phyloP scores from a whole-genome alignment of 2,113 vertebrate species.

The Hoplias malabaricus region DNA sequence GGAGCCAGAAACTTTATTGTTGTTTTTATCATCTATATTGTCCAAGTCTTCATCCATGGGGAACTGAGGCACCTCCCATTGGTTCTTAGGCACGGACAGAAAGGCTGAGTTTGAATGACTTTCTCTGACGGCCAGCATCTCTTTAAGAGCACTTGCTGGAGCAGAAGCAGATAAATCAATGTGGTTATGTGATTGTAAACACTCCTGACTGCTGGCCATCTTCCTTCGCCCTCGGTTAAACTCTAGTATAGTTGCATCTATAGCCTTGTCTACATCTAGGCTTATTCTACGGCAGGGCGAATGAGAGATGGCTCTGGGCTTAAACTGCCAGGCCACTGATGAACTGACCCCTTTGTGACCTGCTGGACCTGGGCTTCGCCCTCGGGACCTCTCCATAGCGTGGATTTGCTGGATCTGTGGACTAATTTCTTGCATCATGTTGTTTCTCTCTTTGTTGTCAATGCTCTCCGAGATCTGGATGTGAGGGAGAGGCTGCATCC shows the following conservation, averaged over 20 bases:
- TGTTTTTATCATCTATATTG: neutral
- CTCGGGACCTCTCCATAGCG: conserved; percentile 52
- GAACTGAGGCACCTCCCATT: neutral
- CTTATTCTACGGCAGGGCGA: conserved; percentile 63
- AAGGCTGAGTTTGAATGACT: conserved; percentile 3
- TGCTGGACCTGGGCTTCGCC: conserved; percentile 53
- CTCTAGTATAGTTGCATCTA: too few relatives aligned
- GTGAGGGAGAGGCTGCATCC: conserved; percentile 7
- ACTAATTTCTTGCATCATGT: conserved; percentile 61
- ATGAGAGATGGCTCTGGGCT: neutral
- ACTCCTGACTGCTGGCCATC: conserved; percentile 20
- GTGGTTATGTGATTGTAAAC: neutral
- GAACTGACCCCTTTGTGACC: conserved; percentile 62
- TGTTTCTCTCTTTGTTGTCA: neutral
- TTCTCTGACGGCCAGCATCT: neutral
- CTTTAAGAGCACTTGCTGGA: neutral
- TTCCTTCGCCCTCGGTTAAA: neutral
- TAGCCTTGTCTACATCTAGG: conserved; percentile 51
- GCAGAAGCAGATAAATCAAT: conserved; percentile 47
- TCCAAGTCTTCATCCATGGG: neutral
- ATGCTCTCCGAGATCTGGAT: conserved; percentile 51
- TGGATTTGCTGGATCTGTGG: conserved; percentile 48
- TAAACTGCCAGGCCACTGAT: neutral
- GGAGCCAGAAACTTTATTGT: too few relatives aligned
- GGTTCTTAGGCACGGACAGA: conserved; percentile 13